Evolutionary conservation across 64 coral and sea anemone genomes (phyloP).

Genomic region (Actinia equina): DNA sequence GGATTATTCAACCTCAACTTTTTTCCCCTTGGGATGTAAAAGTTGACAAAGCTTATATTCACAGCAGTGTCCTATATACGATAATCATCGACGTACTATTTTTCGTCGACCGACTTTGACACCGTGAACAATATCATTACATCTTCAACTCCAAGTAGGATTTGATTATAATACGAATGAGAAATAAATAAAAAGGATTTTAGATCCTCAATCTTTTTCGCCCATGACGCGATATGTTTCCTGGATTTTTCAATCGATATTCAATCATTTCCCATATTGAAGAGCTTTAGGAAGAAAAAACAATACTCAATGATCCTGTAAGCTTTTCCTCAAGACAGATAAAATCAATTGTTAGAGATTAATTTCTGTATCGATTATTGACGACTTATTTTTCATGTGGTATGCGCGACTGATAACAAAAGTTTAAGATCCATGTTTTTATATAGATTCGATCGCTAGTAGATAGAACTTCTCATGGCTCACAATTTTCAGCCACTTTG

Average conservation of each 20-base stretch:
- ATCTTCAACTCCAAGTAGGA: neutral
- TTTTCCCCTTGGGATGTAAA: neutral
- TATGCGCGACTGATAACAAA: neutral
- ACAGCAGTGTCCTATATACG: neutral
- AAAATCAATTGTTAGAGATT: neutral
- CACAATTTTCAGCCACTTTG: too few species aligned
- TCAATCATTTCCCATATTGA: neutral
- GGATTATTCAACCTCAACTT: too few species aligned
- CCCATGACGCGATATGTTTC: neutral
- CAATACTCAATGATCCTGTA: neutral
- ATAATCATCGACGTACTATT: neutral
- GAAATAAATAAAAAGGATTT: slow-evolving; percentile 4
- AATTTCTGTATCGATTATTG: neutral
- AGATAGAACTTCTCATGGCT: too few species aligned
- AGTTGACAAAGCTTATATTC: neutral
- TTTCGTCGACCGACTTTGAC: neutral
- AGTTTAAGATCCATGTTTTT: too few species aligned
- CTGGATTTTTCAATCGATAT: neutral
- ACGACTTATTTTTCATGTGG: neutral
- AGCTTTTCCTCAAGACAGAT: neutral
- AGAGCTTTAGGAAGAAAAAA: neutral
- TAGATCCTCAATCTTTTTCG: neutral
- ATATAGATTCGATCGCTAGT: too few species aligned
- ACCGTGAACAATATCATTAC: neutral
- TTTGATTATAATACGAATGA: neutral